phyloP scores from a whole-genome alignment of 2,888 invertebrate species.

The Iphiclides podalirius region DNA sequence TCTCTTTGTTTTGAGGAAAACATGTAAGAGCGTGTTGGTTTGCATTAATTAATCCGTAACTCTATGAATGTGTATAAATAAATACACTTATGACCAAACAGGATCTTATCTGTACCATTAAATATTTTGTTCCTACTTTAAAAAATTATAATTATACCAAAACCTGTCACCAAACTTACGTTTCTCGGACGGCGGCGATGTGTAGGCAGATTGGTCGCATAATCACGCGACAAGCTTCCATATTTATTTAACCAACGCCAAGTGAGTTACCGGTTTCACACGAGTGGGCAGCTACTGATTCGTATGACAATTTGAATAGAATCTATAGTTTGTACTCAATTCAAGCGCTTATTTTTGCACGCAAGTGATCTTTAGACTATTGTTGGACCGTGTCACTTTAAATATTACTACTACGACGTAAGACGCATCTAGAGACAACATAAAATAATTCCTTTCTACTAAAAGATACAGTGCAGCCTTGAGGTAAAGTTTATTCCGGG shows the following conservation, averaged over 20 bases:
- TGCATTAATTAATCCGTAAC: no score
- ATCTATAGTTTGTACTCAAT: slow-evolving; percentile 30
- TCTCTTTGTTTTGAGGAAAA: no score
- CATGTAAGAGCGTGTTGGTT: no score
- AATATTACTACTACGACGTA: no score
- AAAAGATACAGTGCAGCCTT: slow-evolving; percentile 63
- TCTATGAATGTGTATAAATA: no score
- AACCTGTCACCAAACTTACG: slow-evolving; percentile 26
- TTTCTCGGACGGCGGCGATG: slow-evolving; percentile 36
- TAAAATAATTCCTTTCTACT: slow-evolving; percentile 13
- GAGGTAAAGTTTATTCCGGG: slow-evolving; percentile 64
- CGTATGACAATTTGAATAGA: slow-evolving; percentile 38
- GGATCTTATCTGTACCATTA: no score
- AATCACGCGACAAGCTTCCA: slow-evolving; percentile 69
- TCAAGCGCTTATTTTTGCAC: slow-evolving; percentile 13
- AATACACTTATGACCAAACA: no score
- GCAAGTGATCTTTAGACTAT: no score
- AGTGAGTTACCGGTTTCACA: slow-evolving; percentile 69
- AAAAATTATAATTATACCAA: slow-evolving; percentile 15
- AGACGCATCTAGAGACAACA: slow-evolving; percentile 1
- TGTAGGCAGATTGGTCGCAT: slow-evolving; percentile 72
- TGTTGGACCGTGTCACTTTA: no score
- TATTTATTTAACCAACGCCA: slow-evolving; percentile 73
- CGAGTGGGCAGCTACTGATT: slow-evolving; percentile 63
- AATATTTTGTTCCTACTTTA: slow-evolving; percentile 8